Evolutionary conservation across 2,797 vertebrate species (phyloP).

Genomic region (Mus caroli): DNA sequence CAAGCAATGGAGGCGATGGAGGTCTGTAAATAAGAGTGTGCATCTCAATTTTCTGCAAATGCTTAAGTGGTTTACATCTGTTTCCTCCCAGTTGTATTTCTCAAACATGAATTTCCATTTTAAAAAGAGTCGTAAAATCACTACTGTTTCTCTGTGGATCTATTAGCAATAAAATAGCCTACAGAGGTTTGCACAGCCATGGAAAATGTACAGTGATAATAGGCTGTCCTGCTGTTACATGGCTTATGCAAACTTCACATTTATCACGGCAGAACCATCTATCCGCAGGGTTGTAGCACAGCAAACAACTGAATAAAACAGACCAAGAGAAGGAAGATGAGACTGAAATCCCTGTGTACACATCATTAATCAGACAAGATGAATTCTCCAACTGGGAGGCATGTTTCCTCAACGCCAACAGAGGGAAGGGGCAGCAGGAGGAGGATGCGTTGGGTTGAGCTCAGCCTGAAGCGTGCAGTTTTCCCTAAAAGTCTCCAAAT

Average conservation of each 20-base stretch:
- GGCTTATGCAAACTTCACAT: constrained; percentile 94
- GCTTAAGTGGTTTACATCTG: constrained; percentile 93
- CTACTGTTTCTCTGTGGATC: constrained; percentile 93
- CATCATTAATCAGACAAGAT: constrained; percentile 92
- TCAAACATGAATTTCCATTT: constrained; percentile 95
- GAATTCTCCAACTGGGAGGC: constrained; percentile 88
- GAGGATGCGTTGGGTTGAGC: constrained; percentile 73
- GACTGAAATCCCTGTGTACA: constrained; percentile 89
- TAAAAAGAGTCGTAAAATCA: constrained; percentile 94
- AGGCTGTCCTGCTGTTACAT: constrained; percentile 94
- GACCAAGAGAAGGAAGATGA: constrained; percentile 89
- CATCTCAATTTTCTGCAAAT: constrained; percentile 92
- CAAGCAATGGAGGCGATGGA: constrained; percentile 88
- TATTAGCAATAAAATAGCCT: constrained; percentile 95
- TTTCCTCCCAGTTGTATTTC: constrained; percentile 93
- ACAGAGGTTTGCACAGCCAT: constrained; percentile 94
- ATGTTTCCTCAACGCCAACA: constrained; percentile 85
- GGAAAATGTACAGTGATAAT: constrained; percentile 94
- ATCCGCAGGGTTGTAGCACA: constrained; percentile 90
- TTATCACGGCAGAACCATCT: constrained; percentile 92
- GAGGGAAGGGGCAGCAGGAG: constrained; percentile 76
- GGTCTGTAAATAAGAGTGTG: constrained; percentile 93
- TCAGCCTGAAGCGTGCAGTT: constrained; percentile 82
- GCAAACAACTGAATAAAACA: constrained; percentile 91
- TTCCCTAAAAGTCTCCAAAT: constrained; percentile 84